Evolutionary conservation across 2,888 invertebrate species (phyloP).

Genomic region (Ephialtes manifestator): DNA sequence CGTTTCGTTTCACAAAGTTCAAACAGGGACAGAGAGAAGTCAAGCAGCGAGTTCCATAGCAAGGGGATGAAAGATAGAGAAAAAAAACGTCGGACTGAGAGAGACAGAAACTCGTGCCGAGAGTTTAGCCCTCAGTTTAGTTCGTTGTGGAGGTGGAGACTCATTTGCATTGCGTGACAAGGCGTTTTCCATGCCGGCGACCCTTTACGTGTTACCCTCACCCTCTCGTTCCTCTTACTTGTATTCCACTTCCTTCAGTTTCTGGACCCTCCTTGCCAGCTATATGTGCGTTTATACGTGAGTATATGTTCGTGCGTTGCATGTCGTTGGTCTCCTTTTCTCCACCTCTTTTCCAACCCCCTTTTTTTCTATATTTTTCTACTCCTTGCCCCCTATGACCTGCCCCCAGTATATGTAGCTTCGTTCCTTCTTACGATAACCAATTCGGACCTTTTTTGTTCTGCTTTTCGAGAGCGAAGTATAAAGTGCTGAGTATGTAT

Average conservation of each 20-base stretch:
- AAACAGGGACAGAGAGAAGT: conserved; percentile 53
- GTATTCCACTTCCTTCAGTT: conserved; percentile 40
- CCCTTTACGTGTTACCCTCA: conserved; percentile 77
- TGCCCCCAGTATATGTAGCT: conserved; percentile 21
- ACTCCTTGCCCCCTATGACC: conserved; percentile 24
- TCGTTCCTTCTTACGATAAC: conserved; percentile 14
- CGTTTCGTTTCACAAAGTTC: conserved; percentile 60
- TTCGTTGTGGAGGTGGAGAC: conserved; percentile 71
- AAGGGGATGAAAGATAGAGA: conserved; percentile 46
- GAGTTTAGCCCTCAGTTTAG: conserved; percentile 75
- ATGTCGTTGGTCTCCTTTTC: conserved; percentile 60
- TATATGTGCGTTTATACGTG: conserved; percentile 30
- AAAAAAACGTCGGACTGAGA: conserved; percentile 47
- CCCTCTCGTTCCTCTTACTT: conserved; percentile 32
- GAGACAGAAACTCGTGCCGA: conserved; percentile 69
- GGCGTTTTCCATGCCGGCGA: conserved; percentile 76
- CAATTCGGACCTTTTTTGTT: conserved; percentile 9
- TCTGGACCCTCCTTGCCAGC: conserved; percentile 48
- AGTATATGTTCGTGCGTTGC: conserved; percentile 63
- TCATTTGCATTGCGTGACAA: conserved; percentile 83
- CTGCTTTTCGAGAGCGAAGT: conserved; percentile 17
- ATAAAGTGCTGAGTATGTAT: conserved; percentile 15
- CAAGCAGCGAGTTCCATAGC: conserved; percentile 19
- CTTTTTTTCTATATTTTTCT: conserved; percentile 56
- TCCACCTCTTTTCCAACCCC: conserved; percentile 32